Percentiles rank a stretch among this genome's conserved stretches.
phyloP scores from a whole-genome alignment of 92 coral and sea anemone genomes.

The Bergia sp. region DNA sequence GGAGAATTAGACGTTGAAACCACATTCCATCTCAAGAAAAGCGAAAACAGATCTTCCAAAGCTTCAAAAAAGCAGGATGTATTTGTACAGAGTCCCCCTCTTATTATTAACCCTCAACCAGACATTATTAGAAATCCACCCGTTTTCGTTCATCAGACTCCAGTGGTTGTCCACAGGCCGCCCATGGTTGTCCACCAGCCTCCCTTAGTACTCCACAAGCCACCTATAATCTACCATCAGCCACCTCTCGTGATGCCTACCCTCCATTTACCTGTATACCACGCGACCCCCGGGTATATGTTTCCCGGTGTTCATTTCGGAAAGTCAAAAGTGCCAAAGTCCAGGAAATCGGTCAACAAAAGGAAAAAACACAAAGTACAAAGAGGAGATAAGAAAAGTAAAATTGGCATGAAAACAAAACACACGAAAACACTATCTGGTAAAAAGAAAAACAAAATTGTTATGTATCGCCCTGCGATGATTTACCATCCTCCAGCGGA shows the following conservation, averaged over 20 bases:
- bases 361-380: slow-evolving; percentile 32
- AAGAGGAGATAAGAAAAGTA: slow-evolving; percentile 8
- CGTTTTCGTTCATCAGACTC: slow-evolving; percentile 72
- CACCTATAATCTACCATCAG: slow-evolving; percentile 74
- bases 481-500: slow-evolving; percentile 99
- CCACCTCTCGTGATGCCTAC: slow-evolving; percentile 73
- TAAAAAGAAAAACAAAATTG: slow-evolving; percentile 77
- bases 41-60: background rate
- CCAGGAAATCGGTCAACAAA: background rate
- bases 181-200: slow-evolving; percentile 76
- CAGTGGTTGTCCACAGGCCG: slow-evolving; percentile 73
- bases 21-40: background rate
- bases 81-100: slow-evolving; percentile 80
- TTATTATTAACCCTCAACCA: slow-evolving; percentile 73
- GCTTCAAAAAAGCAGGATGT: slow-evolving; percentile 63
- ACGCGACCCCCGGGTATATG: slow-evolving; percentile 34
- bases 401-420: background rate
- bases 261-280: slow-evolving; percentile 66
- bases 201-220: slow-evolving; percentile 77
- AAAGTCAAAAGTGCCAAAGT: slow-evolving; percentile 56
- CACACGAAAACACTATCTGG: slow-evolving; percentile 46
- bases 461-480: slow-evolving; percentile 92
- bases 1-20: slow-evolving; percentile 11
- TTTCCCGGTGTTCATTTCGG: slow-evolving; percentile 50
- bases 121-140: slow-evolving; percentile 79